Conservation (phyloP, 2,113 vertebrate species). For the Buteo buteo region DNA sequence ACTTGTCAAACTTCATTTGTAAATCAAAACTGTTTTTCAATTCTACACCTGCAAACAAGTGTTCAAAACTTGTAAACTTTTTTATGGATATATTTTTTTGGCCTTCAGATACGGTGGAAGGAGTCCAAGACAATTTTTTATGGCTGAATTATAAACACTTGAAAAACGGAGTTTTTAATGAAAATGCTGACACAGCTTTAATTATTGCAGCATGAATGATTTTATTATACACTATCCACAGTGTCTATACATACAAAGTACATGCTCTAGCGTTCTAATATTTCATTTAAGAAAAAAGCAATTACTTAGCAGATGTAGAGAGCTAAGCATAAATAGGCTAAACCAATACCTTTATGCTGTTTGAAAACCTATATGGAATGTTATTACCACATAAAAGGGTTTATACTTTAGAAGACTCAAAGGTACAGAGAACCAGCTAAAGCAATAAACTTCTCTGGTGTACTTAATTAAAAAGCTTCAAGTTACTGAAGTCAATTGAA, state of each 20-base stretch:
- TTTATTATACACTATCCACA: slow-evolving; percentile 57
- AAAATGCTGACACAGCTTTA: slow-evolving; percentile 62
- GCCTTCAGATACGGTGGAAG: slow-evolving; percentile 22
- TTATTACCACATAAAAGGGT: slow-evolving; percentile 63
- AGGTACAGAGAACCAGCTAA: slow-evolving; percentile 57
- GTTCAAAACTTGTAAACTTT: slow-evolving; percentile 53
- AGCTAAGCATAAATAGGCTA: slow-evolving; percentile 38
- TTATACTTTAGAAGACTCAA: slow-evolving; percentile 60
- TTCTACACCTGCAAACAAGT: slow-evolving; percentile 61
- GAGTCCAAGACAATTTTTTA: slow-evolving; percentile 52
- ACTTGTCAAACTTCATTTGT: slow-evolving; percentile 41
- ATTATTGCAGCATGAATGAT: slow-evolving; percentile 58
- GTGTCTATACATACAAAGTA: slow-evolving; percentile 34
- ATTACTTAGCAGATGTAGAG: slow-evolving; percentile 62
- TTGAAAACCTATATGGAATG: slow-evolving; percentile 53
- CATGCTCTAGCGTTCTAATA: slow-evolving; percentile 29
- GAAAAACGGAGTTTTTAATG: slow-evolving; percentile 43
- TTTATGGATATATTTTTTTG: slow-evolving; percentile 14
- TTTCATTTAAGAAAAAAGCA: slow-evolving; percentile 60
- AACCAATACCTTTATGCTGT: slow-evolving; percentile 36
- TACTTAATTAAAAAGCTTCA: slow-evolving; percentile 72
- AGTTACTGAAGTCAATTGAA: slow-evolving; percentile 62
- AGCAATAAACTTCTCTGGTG: slow-evolving; percentile 66
- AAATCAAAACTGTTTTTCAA: slow-evolving; percentile 20
- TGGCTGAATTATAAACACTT: slow-evolving; percentile 45